phyloP scores from a whole-genome alignment of 1,140 invertebrate species.

The Trachelipus rathkii region DNA sequence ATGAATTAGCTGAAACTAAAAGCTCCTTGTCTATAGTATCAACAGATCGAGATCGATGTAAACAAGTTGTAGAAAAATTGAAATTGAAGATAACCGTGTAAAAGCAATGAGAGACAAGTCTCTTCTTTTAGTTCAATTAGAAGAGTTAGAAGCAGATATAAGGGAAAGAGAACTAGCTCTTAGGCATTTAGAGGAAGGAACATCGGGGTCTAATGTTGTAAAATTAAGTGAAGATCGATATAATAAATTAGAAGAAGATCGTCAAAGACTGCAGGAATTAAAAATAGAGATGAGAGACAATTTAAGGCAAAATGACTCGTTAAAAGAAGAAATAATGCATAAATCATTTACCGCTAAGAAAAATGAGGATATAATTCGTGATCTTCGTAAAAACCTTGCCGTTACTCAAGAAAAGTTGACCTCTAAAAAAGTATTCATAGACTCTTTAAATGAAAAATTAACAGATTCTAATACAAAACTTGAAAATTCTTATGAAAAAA shows the following conservation, averaged over 20 bases:
- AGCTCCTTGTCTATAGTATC: conserved; percentile 21
- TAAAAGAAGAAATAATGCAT: conserved; percentile 33
- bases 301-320: conserved; percentile 30
- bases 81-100: conserved; percentile 33
- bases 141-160: conserved; percentile 36
- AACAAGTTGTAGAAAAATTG: conserved; percentile 32
- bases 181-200: conserved; percentile 28
- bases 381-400: conserved; percentile 23
- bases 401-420: conserved; percentile 32
- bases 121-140: conserved; percentile 31
- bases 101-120: conserved; percentile 34
- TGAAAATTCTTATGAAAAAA: conserved; percentile 24
- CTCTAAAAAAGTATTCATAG: conserved; percentile 30
- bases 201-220: conserved; percentile 12
- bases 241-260: conserved; percentile 36
- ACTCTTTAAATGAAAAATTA: conserved; percentile 24
- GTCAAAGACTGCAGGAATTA: conserved; percentile 31
- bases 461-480: conserved; percentile 11
- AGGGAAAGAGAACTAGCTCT: conserved; percentile 34
- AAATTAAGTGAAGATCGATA: conserved; percentile 29
- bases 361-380: conserved; percentile 30
- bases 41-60: conserved; percentile 30
- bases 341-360: conserved; percentile 17
- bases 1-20: conserved; percentile 28
- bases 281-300: conserved; percentile 30